Percentiles rank a stretch among this genome's conserved stretches.
phyloP scores from a whole-genome alignment of 2,888 invertebrate species.

The Ectemnius continuus region DNA sequence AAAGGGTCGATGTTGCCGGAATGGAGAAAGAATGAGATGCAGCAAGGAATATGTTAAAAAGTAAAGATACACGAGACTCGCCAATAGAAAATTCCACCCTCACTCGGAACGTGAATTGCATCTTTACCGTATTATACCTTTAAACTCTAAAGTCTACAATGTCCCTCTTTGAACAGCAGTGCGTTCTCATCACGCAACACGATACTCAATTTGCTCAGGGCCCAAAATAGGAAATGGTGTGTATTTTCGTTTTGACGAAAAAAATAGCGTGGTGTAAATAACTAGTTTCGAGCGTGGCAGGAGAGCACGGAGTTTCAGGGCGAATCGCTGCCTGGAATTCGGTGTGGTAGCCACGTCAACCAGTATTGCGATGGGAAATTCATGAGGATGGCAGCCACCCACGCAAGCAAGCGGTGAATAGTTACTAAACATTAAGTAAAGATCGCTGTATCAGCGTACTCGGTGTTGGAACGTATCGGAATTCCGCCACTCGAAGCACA shows the following conservation, averaged over 20 bases:
- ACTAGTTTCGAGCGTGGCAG: not conserved
- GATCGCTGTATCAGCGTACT: conserved; percentile 54
- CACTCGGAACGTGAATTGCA: too few relatives aligned
- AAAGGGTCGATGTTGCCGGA: conserved; percentile 18
- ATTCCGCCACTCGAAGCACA: conserved; percentile 43
- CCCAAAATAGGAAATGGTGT: not conserved
- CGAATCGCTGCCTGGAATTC: conserved; percentile 7
- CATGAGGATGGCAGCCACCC: conserved; percentile 51
- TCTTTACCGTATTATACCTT: too few relatives aligned
- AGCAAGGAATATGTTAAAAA: conserved; percentile 1
- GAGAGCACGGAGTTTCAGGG: not conserved
- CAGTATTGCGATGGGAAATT: conserved; percentile 30
- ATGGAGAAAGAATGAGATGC: not conserved
- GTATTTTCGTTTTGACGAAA: not conserved
- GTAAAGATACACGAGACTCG: not conserved
- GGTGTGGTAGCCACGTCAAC: not conserved
- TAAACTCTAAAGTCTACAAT: too few relatives aligned
- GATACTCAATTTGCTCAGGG: too few relatives aligned
- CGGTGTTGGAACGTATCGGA: conserved; percentile 54
- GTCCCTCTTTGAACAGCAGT: too few relatives aligned
- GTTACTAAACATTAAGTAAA: conserved; percentile 65
- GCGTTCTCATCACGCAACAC: too few relatives aligned
- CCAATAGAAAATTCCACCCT: too few relatives aligned
- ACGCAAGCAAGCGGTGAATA: conserved; percentile 53
- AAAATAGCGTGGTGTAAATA: not conserved